phyloP scores from a whole-genome alignment of 2,797 vertebrate species.

The Kryptolebias ocellatus region DNA sequence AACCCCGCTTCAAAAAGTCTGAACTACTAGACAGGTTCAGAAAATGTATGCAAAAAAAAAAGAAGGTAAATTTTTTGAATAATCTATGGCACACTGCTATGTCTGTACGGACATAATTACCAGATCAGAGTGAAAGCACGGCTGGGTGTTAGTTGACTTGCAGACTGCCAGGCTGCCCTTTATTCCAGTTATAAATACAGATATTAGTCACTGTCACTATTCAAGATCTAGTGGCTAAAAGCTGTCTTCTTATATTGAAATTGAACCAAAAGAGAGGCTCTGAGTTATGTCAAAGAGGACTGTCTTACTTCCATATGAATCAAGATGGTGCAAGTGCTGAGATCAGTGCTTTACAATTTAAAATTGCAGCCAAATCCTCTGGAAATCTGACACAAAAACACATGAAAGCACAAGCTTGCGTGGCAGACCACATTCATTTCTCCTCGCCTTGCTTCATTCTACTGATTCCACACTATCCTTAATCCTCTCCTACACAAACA shows the following conservation, averaged over 20 bases:
- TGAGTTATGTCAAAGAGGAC: not conserved
- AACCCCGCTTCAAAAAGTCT: no score
- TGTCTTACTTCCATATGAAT: not conserved
- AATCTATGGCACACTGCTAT: no score
- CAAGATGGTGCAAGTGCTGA: not conserved
- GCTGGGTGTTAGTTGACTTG: not conserved
- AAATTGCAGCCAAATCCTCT: constrained; percentile 16
- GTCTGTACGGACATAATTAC: no score
- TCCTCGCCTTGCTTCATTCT: not conserved
- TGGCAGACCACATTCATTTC: not conserved
- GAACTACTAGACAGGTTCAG: no score
- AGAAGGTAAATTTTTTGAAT: no score
- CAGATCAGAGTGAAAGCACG: not conserved
- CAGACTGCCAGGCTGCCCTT: not conserved
- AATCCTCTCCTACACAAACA: constrained; percentile 22
- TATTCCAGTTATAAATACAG: not conserved
- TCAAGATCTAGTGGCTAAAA: not conserved
- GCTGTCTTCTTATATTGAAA: not conserved
- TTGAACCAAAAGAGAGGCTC: not conserved
- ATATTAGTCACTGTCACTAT: not conserved
- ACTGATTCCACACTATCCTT: constrained; percentile 3
- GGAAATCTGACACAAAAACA: constrained; percentile 31
- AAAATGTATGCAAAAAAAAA: no score
- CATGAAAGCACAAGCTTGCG: constrained; percentile 10
- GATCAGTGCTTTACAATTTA: constrained; percentile 10